phyloP scores from a whole-genome alignment of 2,113 vertebrate genomes.

The Corythoichthys intestinalis region DNA sequence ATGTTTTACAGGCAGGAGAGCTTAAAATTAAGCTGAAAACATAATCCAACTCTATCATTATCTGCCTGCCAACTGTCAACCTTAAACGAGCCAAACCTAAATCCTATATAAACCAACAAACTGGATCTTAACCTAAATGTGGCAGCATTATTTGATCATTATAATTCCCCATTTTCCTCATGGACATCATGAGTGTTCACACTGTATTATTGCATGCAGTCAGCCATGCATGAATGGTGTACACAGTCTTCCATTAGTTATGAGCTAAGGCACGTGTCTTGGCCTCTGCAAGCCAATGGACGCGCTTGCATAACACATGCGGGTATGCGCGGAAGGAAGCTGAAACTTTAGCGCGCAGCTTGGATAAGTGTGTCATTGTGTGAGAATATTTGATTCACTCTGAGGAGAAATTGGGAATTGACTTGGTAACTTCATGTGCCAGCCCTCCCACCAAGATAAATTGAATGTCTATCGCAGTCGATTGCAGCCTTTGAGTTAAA shows the following conservation, averaged over 20 bases:
- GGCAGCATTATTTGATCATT: neutral
- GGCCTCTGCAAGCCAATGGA: constrained; percentile 55
- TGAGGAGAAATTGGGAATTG: neutral
- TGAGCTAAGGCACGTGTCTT: constrained; percentile 65
- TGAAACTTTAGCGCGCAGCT: constrained; percentile 18
- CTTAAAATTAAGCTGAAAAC: constrained; percentile 62
- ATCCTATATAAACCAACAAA: constrained; percentile 56
- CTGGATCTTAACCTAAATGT: constrained; percentile 55
- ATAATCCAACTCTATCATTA: constrained; percentile 64
- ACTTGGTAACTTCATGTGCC: too few relatives aligned
- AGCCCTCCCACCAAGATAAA: too few relatives aligned
- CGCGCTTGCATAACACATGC: constrained; percentile 60
- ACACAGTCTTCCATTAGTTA: constrained; percentile 68
- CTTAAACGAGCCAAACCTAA: constrained; percentile 53
- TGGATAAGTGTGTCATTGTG: neutral
- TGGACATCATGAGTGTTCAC: constrained; percentile 35
- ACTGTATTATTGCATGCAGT: constrained; percentile 47
- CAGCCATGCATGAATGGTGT: constrained; percentile 64
- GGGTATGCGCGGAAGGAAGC: constrained; percentile 27
- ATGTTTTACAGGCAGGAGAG: constrained; percentile 64
- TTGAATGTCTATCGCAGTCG: too few relatives aligned
- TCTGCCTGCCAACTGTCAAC: constrained; percentile 62
- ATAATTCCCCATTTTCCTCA: neutral
- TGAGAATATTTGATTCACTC: too few relatives aligned
- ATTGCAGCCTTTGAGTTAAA: too few relatives aligned